These are phyloP conservation scores for Sapayoa aenigma DNA, from an alignment of 2,113 vertebrate genomes.

Conservation along the genomic window DNA sequence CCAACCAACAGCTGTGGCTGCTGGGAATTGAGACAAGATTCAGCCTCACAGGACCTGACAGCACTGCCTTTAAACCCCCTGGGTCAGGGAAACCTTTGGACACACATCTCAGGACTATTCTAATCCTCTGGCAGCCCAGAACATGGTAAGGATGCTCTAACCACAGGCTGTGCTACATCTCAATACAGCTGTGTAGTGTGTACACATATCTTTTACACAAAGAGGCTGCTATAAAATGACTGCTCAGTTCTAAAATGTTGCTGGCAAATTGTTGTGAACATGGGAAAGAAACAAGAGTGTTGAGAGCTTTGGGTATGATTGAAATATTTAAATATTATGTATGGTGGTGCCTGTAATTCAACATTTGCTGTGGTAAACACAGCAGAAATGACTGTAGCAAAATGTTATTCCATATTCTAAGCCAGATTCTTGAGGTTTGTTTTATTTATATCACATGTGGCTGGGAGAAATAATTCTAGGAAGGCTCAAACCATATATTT, in stretches of 20 bases:
- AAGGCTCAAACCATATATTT: constrained; percentile 14
- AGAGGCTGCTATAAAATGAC: not conserved
- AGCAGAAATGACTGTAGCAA: constrained; percentile 38
- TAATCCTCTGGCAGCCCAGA: not conserved
- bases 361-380: constrained; percentile 38
- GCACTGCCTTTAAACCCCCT: not conserved
- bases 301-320: constrained; percentile 9
- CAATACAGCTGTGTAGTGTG: not conserved
- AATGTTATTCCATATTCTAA: constrained; percentile 51
- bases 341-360: constrained; percentile 27
- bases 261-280: not conserved
- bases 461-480: constrained; percentile 22
- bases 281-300: constrained; percentile 32
- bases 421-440: constrained; percentile 56
- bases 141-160: not conserved
- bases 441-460: constrained; percentile 59
- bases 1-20: not conserved
- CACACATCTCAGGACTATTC: not conserved
- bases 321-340: constrained; percentile 48
- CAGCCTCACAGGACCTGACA: not conserved
- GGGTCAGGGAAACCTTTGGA: not conserved
- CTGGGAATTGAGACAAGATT: not conserved
- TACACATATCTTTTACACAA: not conserved
- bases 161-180: not conserved
- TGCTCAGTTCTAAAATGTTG: not conserved